These are phyloP conservation scores for Chirona hameri DNA, from an alignment of 2,888 invertebrate species.

Conservation along the genomic window DNA sequence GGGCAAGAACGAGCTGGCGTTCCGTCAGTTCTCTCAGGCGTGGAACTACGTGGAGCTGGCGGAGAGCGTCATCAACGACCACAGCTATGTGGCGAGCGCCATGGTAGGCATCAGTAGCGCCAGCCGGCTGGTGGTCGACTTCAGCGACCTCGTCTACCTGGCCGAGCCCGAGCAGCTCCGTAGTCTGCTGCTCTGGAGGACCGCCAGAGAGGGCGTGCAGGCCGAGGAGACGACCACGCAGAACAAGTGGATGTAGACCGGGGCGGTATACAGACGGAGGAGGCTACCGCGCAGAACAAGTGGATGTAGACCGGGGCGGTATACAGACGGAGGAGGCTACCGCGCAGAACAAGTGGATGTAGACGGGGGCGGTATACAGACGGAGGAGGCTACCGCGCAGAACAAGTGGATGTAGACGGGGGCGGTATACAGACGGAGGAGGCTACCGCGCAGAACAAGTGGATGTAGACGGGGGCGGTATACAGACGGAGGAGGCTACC, in stretches of 20 bases:
- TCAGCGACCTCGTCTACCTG: not conserved
- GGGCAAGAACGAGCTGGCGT: conserved; percentile 23
- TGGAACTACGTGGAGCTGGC: conserved; percentile 1
- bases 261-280: too few relatives aligned
- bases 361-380: too few relatives aligned
- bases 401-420: too few relatives aligned
- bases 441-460: too few relatives aligned
- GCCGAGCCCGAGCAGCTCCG: not conserved
- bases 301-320: too few relatives aligned
- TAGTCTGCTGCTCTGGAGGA: not conserved
- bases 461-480: too few relatives aligned
- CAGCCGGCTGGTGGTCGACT: conserved; percentile 2
- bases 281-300: too few relatives aligned
- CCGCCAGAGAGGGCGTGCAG: not conserved
- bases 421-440: too few relatives aligned
- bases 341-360: too few relatives aligned
- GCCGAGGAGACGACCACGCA: not conserved
- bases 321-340: too few relatives aligned
- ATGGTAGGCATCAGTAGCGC: conserved; percentile 12
- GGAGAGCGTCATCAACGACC: conserved; percentile 5
- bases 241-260: not conserved
- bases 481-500: too few relatives aligned
- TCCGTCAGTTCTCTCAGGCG: not conserved
- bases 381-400: too few relatives aligned
- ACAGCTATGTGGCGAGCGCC: conserved; percentile 24